Conservation (phyloP, 2,888 invertebrate species). For the Erebia palarica region DNA sequence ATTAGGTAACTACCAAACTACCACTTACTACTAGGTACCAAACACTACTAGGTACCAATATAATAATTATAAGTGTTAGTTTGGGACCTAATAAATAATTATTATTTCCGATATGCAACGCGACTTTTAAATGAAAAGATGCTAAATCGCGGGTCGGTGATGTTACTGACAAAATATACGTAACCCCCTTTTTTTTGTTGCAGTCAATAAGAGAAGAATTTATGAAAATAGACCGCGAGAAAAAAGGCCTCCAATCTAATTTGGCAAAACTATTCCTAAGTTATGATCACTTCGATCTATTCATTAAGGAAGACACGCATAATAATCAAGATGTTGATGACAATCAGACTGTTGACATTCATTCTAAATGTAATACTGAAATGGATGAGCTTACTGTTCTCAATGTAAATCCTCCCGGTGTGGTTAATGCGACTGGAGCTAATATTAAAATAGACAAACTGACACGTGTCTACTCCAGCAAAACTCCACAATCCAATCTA, state of each 20-base stretch:
- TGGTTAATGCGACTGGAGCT: neutral
- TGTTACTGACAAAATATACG: no score
- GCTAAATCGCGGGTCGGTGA: no score
- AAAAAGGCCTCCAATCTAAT: neutral
- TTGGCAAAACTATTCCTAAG: neutral
- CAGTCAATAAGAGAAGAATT: conserved; percentile 8
- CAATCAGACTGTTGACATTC: neutral
- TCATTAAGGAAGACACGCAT: neutral
- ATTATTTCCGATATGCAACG: no score
- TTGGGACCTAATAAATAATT: no score
- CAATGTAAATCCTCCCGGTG: neutral
- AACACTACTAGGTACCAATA: no score
- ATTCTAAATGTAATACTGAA: neutral
- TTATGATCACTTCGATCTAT: conserved; percentile 10
- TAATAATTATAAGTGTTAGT: no score
- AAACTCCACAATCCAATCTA: neutral
- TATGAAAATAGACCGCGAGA: neutral
- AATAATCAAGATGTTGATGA: neutral
- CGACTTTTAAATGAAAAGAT: no score
- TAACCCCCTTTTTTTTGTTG: neutral
- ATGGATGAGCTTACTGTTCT: neutral
- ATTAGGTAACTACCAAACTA: no score
- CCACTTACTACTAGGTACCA: no score
- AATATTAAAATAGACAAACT: neutral
- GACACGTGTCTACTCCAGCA: neutral